Percentiles rank a stretch among this genome's conserved stretches.
Evolutionary conservation across 2,888 invertebrate species (phyloP).

Genomic region (Drosophila quinaria): DNA sequence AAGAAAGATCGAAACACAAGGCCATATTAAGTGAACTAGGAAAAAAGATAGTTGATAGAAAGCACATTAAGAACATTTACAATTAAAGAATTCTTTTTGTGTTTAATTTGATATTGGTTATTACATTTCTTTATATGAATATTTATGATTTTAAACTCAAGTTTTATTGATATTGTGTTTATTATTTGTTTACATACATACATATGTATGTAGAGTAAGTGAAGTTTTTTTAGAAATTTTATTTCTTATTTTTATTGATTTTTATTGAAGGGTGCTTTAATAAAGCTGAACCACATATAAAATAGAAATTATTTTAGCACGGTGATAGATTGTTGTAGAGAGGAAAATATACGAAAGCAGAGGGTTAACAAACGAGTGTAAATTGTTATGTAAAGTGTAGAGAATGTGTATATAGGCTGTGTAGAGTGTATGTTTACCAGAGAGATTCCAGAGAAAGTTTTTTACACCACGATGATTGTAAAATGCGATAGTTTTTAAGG

Average conservation of each 20-base stretch:
- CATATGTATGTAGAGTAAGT: constrained; percentile 26
- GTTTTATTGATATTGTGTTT: constrained; percentile 44
- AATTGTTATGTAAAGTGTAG: constrained; percentile 30
- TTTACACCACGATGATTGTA: constrained; percentile 54
- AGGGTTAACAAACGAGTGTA: constrained; percentile 38
- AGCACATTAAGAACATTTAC: constrained; percentile 31
- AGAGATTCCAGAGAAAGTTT: constrained; percentile 42
- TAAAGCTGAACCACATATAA: constrained; percentile 86
- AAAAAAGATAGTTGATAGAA: constrained; percentile 7
- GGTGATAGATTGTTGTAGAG: constrained; percentile 74
- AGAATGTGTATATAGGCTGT: constrained; percentile 19
- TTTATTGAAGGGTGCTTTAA: constrained; percentile 54
- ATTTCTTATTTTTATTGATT: constrained; percentile 51
- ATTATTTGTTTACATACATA: constrained; percentile 23
- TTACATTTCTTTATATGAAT: constrained; percentile 32
- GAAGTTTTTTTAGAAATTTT: constrained; percentile 47
- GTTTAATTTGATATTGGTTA: constrained; percentile 15
- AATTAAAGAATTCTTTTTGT: constrained; percentile 12
- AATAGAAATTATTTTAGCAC: constrained; percentile 86
- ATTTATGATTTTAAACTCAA: constrained; percentile 33
- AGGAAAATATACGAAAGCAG: constrained; percentile 51
- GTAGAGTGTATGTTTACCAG: constrained; percentile 36
- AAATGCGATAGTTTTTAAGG: constrained; percentile 58
- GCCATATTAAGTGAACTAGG: constrained; percentile 5
- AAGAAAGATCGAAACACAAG: constrained; percentile 21